These are phyloP conservation scores for Coecobrya sp. DNA, from an alignment of 2,888 invertebrate species.

Conservation along the genomic window DNA sequence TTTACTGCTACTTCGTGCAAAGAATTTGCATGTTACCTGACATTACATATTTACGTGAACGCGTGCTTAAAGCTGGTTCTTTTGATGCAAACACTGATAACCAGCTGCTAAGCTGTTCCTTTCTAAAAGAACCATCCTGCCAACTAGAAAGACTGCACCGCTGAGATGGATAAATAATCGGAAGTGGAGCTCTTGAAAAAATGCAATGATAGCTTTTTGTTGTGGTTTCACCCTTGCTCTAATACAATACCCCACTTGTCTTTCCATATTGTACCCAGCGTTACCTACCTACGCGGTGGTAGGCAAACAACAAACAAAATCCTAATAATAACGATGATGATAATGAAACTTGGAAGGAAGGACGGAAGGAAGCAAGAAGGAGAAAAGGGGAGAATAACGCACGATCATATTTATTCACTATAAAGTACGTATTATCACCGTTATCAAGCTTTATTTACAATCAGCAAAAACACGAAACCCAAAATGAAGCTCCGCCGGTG, in stretches of 20 bases:
- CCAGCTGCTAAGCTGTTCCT: conserved; percentile 73
- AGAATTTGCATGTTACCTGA: conserved; percentile 75
- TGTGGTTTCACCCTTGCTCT: conserved; percentile 58
- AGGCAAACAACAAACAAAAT: background rate
- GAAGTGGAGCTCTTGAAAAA: conserved; percentile 71
- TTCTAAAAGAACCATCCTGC: background rate
- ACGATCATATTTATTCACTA: conserved; percentile 24
- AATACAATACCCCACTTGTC: background rate
- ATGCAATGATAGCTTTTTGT: conserved; percentile 65
- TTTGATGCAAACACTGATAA: conserved; percentile 73
- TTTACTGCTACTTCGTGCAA: conserved; percentile 40
- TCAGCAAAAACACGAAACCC: background rate
- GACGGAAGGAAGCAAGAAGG: conserved; percentile 64
- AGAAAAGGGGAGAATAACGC: conserved; percentile 45
- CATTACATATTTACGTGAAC: conserved; percentile 7
- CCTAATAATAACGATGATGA: conserved; percentile 22
- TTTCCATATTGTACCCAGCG: conserved; percentile 22
- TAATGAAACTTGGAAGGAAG: conserved; percentile 65
- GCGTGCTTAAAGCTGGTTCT: conserved; percentile 7
- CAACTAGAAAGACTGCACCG: background rate
- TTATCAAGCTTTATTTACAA: conserved; percentile 28
- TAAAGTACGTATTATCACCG: conserved; percentile 44
- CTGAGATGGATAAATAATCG: conserved; percentile 60
- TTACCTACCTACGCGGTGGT: background rate
- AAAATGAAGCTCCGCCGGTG: background rate